Evolutionary conservation across 2,113 vertebrate genomes (phyloP).

Genomic region (Uria aalge): DNA sequence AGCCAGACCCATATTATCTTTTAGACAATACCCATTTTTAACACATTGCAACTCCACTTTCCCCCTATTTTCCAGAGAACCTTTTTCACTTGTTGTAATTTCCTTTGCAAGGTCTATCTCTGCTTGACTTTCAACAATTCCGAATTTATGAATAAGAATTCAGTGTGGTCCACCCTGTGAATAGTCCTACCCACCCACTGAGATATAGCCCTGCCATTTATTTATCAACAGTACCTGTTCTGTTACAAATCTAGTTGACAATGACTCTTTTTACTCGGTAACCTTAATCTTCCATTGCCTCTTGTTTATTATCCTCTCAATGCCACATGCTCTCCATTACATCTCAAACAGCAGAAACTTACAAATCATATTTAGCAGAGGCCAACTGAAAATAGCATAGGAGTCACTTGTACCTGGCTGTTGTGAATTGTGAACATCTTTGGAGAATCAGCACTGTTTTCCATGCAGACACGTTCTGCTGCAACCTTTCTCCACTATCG

Average conservation of each 20-base stretch:
- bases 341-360: background rate
- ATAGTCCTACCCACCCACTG: background rate
- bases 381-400: background rate
- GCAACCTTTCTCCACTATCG: background rate
- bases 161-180: background rate
- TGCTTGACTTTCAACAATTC: conserved; percentile 3
- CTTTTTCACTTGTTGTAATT: conserved; percentile 20
- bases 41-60: background rate
- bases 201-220: background rate
- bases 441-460: background rate
- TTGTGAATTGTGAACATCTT: background rate
- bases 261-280: background rate
- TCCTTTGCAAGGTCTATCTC: conserved; percentile 14
- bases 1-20: background rate
- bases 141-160: conserved; percentile 45
- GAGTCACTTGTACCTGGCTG: background rate
- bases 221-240: conserved; percentile 26
- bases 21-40: background rate
- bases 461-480: background rate
- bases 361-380: background rate
- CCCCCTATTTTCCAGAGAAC: background rate
- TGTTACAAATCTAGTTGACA: background rate
- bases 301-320: conserved; percentile 29
- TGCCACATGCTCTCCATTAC: background rate
- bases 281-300: conserved; percentile 25